phyloP scores from a whole-genome alignment of 2,113 vertebrate genomes.

The Azemiops feae region DNA sequence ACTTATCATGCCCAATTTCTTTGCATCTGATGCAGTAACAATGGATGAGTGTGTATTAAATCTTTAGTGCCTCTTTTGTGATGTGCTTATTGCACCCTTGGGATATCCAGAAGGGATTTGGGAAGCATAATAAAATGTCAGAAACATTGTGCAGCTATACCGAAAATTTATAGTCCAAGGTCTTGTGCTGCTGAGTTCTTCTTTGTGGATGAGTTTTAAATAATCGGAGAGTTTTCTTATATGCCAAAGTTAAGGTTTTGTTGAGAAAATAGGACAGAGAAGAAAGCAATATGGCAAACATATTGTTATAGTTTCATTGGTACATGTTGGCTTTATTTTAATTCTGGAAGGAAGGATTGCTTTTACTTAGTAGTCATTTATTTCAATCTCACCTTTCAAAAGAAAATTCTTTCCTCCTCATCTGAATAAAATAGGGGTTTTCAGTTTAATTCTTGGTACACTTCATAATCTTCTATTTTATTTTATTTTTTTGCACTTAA shows the following conservation, averaged over 20 bases:
- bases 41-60: not conserved
- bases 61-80: not conserved
- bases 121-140: constrained; percentile 1
- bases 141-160: not conserved
- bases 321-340: not conserved
- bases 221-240: not conserved
- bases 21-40: not conserved
- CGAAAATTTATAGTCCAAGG: not conserved
- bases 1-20: not conserved
- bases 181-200: not conserved
- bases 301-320: not conserved
- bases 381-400: not conserved
- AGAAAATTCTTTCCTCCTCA: not conserved
- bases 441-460: not conserved
- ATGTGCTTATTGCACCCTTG: not conserved
- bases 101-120: not conserved
- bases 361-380: not conserved
- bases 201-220: not conserved
- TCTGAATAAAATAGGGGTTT: not conserved
- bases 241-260: not conserved
- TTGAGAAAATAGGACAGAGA: not conserved
- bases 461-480: not conserved
- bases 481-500: not conserved
- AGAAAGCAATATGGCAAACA: not conserved
- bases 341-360: not conserved